phyloP scores from a whole-genome alignment of 2,113 vertebrate genomes.

The Motacilla alba region DNA sequence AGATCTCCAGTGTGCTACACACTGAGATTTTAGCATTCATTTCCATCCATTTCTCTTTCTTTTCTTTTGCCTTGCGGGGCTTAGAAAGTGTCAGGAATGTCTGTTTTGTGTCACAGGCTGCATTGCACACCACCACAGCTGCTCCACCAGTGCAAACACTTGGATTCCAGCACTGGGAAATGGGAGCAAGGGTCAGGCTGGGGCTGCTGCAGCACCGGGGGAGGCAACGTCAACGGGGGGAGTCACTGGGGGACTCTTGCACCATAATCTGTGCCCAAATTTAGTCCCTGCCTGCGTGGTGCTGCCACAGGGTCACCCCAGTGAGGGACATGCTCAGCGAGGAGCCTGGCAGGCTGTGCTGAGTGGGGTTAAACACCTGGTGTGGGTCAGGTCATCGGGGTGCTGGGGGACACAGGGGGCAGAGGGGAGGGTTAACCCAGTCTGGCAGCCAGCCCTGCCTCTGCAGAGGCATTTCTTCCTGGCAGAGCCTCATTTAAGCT shows the following conservation, averaged over 20 bases:
- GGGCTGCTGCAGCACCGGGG: not conserved
- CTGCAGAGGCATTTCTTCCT: not conserved
- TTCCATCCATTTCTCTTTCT: not conserved
- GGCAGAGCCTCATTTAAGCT: not conserved
- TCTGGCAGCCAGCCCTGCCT: not conserved
- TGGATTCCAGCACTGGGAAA: not conserved
- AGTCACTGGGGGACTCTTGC: not conserved
- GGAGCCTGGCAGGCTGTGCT: not conserved
- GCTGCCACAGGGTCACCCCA: not conserved
- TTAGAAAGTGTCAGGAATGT: not conserved
- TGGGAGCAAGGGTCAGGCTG: fast-evolving
- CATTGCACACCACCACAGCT: not conserved
- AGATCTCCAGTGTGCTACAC: not conserved
- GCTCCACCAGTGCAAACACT: not conserved
- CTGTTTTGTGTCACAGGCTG: not conserved
- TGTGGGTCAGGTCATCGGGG: fast-evolving
- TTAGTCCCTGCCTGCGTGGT: fast-evolving
- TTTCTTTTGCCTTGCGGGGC: not conserved
- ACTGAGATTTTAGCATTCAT: not conserved
- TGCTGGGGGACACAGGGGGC: not conserved
- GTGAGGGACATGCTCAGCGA: fast-evolving
- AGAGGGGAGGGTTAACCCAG: not conserved
- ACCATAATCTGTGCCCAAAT: fast-evolving
- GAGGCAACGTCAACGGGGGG: not conserved
- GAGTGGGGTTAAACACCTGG: fast-evolving